phyloP scores from a whole-genome alignment of 2,888 invertebrate genomes.

The Papilio elwesi region DNA sequence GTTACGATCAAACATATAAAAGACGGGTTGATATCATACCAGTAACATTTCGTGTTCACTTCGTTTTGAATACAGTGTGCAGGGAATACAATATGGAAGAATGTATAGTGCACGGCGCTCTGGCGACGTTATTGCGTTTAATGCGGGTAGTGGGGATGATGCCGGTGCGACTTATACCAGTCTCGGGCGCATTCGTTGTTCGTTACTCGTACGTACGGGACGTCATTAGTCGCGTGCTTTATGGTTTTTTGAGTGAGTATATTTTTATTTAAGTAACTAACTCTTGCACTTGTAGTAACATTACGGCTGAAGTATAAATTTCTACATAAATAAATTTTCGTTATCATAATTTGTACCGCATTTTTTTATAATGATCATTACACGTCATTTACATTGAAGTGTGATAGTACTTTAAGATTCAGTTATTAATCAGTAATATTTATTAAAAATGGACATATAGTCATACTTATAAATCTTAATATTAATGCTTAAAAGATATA shows the following conservation, averaged over 20 bases:
- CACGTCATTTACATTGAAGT: too few relatives aligned
- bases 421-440: too few relatives aligned
- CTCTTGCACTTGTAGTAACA: too few relatives aligned
- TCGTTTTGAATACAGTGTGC: not conserved
- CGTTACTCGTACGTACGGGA: conserved; percentile 7
- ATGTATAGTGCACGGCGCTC: conserved; percentile 9
- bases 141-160: conserved; percentile 20
- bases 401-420: too few relatives aligned
- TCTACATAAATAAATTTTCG: too few relatives aligned
- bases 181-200: conserved; percentile 7
- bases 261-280: too few relatives aligned
- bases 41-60: not conserved
- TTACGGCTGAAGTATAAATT: too few relatives aligned
- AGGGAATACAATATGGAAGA: not conserved
- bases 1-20: not conserved
- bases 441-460: too few relatives aligned
- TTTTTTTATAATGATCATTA: too few relatives aligned
- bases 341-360: too few relatives aligned
- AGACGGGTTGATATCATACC: not conserved
- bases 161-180: not conserved
- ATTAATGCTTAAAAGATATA: too few relatives aligned
- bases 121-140: conserved; percentile 1
- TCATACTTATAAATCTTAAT: too few relatives aligned
- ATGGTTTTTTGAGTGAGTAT: not conserved
- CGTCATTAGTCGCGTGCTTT: not conserved